Percentiles rank a stretch among this genome's conserved stretches.
Evolutionary conservation across 35 echinoderm and acorn worm genomes (phyloP).

Genomic region (Heliocidaris erythrogramma): DNA sequence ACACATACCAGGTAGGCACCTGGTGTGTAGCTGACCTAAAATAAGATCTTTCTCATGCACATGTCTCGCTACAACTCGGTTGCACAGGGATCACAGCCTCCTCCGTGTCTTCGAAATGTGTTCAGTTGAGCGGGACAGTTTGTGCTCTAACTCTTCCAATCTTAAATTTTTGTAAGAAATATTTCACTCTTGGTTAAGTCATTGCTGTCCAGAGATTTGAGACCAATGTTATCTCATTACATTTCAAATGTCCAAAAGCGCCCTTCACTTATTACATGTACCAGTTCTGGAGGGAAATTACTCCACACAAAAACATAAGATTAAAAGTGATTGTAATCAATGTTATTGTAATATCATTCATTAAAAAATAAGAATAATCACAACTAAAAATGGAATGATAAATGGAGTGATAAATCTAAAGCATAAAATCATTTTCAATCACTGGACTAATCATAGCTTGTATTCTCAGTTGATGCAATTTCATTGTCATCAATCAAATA

Average conservation of each 20-base stretch:
- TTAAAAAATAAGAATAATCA: neutral
- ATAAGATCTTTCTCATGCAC: too few species aligned
- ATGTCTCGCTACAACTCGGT: too few species aligned
- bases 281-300: too few species aligned
- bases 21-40: too few species aligned
- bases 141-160: too few species aligned
- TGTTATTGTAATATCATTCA: neutral
- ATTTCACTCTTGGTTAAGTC: neutral
- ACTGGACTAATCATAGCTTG: neutral
- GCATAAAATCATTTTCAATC: neutral
- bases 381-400: neutral
- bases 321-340: neutral
- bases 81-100: too few species aligned
- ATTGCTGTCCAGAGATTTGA: neutral
- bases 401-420: neutral
- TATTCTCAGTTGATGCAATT: neutral
- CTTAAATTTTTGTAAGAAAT: too few species aligned
- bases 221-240: too few species aligned
- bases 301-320: too few species aligned
- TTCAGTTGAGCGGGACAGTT: too few species aligned
- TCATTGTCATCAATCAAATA: neutral
- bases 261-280: neutral
- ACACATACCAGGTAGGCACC: too few species aligned
- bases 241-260: neutral
- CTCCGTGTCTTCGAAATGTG: too few species aligned